Conservation (phyloP, 2,797 vertebrate genomes). For the Sus cebifrons region DNA sequence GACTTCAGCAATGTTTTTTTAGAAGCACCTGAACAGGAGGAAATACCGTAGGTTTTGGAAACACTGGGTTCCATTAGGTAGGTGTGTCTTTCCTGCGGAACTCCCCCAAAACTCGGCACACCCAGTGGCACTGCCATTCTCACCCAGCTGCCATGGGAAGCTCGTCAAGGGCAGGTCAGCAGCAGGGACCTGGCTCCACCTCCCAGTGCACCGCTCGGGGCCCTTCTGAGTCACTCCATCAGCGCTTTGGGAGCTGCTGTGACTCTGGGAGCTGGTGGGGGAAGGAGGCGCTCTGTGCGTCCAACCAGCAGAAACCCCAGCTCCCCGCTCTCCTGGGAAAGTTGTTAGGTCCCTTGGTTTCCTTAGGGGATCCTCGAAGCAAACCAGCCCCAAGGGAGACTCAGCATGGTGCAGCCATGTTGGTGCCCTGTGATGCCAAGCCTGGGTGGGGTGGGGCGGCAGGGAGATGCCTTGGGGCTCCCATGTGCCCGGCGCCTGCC, state of each 20-base stretch:
- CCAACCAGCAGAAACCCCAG: not conserved
- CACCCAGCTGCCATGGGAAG: rapidly evolving
- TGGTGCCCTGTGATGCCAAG: too few relatives aligned
- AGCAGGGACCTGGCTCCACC: rapidly evolving
- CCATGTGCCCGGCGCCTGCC: rapidly evolving
- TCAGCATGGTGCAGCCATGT: rapidly evolving
- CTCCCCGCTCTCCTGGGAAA: not conserved
- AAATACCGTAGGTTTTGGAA: not conserved
- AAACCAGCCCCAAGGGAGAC: rapidly evolving
- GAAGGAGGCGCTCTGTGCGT: not conserved
- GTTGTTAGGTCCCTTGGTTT: rapidly evolving
- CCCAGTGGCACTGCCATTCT: too few relatives aligned
- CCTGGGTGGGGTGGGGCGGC: too few relatives aligned
- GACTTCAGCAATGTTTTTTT: not conserved
- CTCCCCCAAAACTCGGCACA: not conserved
- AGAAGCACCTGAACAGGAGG: rapidly evolving
- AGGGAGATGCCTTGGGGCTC: rapidly evolving
- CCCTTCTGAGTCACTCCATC: not conserved
- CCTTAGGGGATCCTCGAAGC: not conserved
- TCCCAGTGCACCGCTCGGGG: too few relatives aligned
- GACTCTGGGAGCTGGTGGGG: not conserved
- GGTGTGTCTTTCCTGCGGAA: not conserved
- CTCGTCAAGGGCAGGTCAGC: not conserved
- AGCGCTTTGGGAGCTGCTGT: rapidly evolving
- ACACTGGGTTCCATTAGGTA: rapidly evolving